Conservation (phyloP, 2,113 vertebrate species). For the Zosterops lateralis region DNA sequence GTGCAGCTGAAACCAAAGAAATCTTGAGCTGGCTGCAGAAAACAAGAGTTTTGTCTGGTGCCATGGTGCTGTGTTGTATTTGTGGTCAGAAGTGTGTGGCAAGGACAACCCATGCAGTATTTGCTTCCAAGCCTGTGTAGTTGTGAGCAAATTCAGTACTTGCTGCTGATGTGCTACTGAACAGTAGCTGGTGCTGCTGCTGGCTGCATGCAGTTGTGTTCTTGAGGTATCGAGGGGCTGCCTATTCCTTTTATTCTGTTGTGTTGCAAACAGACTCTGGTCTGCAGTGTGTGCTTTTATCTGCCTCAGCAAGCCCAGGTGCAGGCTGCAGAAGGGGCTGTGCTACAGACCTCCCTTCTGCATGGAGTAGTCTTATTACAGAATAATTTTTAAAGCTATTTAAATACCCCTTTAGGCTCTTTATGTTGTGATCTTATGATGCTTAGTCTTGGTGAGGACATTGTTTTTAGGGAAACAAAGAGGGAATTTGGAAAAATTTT, state of each 20-base stretch:
- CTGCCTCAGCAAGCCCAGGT: neutral
- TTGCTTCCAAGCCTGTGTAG: neutral
- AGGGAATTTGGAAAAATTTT: neutral
- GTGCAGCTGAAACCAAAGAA: neutral
- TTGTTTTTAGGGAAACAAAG: neutral
- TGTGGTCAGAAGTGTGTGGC: neutral
- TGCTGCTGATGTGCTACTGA: neutral
- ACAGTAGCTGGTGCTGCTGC: neutral
- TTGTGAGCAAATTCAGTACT: neutral
- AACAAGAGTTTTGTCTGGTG: neutral
- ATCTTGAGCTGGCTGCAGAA: neutral
- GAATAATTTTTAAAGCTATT: neutral
- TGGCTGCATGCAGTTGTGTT: neutral
- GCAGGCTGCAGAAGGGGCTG: neutral
- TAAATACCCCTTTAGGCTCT: neutral
- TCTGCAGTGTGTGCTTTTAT: neutral
- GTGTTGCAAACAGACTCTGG: neutral
- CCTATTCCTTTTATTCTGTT: neutral
- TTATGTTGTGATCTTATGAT: neutral
- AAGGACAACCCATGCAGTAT: neutral
- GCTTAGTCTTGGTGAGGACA: neutral
- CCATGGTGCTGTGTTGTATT: fast-evolving
- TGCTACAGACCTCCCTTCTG: neutral
- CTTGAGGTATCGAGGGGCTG: neutral
- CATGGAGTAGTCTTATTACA: neutral